Percentiles rank a stretch among this genome's conserved stretches.
Conservation (phyloP, 2,888 invertebrate species). For the Polyommatus iphigenia region DNA sequence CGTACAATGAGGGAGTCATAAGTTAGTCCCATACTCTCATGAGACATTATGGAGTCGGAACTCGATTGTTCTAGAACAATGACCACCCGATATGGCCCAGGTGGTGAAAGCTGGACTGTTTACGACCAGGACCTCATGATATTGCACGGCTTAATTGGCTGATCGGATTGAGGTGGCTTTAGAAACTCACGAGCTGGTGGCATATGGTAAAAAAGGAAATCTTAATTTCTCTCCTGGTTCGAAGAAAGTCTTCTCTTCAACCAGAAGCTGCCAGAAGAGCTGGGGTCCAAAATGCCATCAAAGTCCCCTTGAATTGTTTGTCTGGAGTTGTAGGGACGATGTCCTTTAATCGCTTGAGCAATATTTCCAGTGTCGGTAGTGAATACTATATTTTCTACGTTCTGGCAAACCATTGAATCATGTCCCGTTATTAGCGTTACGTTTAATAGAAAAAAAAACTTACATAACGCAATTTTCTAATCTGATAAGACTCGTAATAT, state of each 20-base stretch:
- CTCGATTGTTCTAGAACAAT: constrained; percentile 31
- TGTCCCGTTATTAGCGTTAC: background rate
- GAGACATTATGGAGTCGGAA: constrained; percentile 25
- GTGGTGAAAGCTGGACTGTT: constrained; percentile 27
- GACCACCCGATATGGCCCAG: constrained; percentile 25
- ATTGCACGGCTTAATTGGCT: background rate
- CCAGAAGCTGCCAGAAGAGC: too few relatives aligned
- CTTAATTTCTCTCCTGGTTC: background rate
- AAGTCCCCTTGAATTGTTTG: background rate
- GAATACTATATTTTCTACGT: background rate
- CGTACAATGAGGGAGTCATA: background rate
- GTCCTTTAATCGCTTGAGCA: background rate
- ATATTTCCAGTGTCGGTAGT: too few relatives aligned
- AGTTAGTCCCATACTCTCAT: background rate
- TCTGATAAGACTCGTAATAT: constrained; percentile 21
- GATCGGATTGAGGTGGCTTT: background rate
- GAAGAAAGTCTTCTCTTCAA: too few relatives aligned
- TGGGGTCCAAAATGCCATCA: background rate
- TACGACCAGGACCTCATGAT: constrained; percentile 23
- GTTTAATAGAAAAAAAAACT: constrained; percentile 19
- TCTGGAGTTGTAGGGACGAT: background rate
- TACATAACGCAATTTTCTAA: constrained; percentile 25
- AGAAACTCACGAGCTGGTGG: background rate
- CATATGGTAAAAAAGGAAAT: background rate
- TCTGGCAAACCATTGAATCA: background rate